Evolutionary conservation across 2,888 invertebrate species (phyloP).

Genomic region (Troides helena): DNA sequence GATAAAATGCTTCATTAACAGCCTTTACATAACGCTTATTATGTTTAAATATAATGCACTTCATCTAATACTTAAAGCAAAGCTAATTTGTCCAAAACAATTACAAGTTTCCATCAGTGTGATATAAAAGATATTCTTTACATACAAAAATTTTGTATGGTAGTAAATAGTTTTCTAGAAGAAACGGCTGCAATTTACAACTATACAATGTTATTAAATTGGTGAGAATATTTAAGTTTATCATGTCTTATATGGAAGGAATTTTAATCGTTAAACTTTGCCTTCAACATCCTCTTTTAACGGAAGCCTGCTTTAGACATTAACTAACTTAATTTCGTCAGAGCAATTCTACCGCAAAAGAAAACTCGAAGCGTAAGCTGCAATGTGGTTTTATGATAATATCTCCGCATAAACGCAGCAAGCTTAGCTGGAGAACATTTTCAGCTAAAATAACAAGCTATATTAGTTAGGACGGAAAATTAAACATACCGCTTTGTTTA

Average conservation of each 20-base stretch:
- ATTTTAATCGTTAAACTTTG: constrained; percentile 2
- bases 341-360: background rate
- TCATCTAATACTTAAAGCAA: too few species aligned
- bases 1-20: background rate
- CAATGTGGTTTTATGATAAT: constrained; percentile 23
- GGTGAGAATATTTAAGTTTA: background rate
- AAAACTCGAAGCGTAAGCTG: constrained; percentile 5
- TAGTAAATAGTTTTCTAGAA: background rate
- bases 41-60: background rate
- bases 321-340: constrained; percentile 1
- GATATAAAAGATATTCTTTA: too few species aligned
- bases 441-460: constrained; percentile 4
- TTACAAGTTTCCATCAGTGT: too few species aligned
- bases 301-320: background rate
- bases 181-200: background rate
- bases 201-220: background rate
- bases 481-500: too few species aligned
- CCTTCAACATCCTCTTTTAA: background rate
- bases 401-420: constrained; percentile 9
- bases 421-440: constrained; percentile 7
- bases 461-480: background rate
- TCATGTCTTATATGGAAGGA: background rate
- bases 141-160: too few species aligned
- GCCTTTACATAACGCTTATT: background rate
- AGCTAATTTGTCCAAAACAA: too few species aligned